Base-by-base conservation (phyloP, 2,888 invertebrate species). In the Sphaeridia pumilis region DNA sequence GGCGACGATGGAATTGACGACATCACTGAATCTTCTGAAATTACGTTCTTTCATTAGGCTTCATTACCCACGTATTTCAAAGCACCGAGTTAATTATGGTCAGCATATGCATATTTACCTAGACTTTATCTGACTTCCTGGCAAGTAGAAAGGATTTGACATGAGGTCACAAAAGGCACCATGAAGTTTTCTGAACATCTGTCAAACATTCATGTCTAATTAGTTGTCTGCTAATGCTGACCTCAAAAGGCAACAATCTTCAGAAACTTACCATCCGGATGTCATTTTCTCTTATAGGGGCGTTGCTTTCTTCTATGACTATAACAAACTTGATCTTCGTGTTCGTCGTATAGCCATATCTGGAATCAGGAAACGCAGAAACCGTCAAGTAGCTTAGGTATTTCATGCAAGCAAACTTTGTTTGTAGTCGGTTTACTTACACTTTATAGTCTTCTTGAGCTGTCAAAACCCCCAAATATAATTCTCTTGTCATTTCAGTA, bases 381-480 rank as follows among this genome's bases (percentile, higher is more conserved):
- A 27, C 12, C 26, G 7, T 20, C 5, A 28, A 31, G 31, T 10
- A 31, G 14, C 14, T 31, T 31, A 31, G 14, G 31, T n/a, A n/a
- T n/a, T n/a, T n/a, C n/a, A n/a, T n/a, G n/a, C n/a, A n/a, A n/a
- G n/a, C n/a, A n/a, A n/a, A n/a, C n/a, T n/a, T n/a, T n/a, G n/a
- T n/a, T n/a, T n/a, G n/a, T n/a, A n/a, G n/a, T n/a, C n/a, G n/a
- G n/a, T 44, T 12, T 20, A n/a, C 25, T 49, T 78, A 93, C 93
- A 94, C 88, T 80, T 92, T 93, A 72, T 92, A 90, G 60, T 89
- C 90, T 74, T 95, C 95, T 5, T 93, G 87, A 0, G 93, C 87
- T 72, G 90, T 90, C 5, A 95, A 75, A 59, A 90, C 74, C 25
- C 95, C 94, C 53, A 95, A 75, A 70, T 92, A 95, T 2, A 93